phyloP scores from a whole-genome alignment of 2,888 invertebrate genomes.

The Dryadula phaetusa region DNA sequence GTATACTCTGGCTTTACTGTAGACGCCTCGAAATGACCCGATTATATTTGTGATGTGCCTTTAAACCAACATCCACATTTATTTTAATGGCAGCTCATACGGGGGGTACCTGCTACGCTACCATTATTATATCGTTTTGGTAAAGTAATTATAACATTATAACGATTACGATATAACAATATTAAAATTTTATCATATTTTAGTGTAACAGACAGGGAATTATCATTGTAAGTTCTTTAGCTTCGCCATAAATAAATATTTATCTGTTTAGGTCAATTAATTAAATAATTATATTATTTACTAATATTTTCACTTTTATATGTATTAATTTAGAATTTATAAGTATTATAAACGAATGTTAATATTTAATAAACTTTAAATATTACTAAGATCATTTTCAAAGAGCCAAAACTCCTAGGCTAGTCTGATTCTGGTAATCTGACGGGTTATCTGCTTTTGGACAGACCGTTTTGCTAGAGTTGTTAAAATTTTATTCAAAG shows the following conservation, averaged over 20 bases:
- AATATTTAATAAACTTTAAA: neutral
- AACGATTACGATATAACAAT: neutral
- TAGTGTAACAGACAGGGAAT: neutral
- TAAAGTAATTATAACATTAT: constrained; percentile 12
- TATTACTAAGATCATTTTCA: neutral
- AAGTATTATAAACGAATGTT: neutral
- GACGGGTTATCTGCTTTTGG: constrained; percentile 46
- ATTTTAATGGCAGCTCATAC: constrained; percentile 59
- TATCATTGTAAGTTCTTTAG: no score
- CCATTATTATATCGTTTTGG: constrained; percentile 4
- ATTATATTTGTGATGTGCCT: constrained; percentile 50
- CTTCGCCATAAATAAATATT: no score
- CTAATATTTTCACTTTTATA: no score
- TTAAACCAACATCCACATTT: constrained; percentile 41
- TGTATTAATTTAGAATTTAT: no score
- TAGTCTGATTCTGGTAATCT: constrained; percentile 32
- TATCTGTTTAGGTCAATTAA: no score
- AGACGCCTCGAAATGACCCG: constrained; percentile 52
- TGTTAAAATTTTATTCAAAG: neutral
- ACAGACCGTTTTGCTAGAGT: constrained; percentile 12
- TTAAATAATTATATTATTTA: no score
- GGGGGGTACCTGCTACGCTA: constrained; percentile 51
- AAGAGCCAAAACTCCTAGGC: constrained; percentile 6
- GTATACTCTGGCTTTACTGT: constrained; percentile 35
- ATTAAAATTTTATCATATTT: neutral